Evolutionary conservation across 2,888 invertebrate species (phyloP), one percentile per base, ranked within the genome.

Genomic region (Drosophila sordidula): DNA sequence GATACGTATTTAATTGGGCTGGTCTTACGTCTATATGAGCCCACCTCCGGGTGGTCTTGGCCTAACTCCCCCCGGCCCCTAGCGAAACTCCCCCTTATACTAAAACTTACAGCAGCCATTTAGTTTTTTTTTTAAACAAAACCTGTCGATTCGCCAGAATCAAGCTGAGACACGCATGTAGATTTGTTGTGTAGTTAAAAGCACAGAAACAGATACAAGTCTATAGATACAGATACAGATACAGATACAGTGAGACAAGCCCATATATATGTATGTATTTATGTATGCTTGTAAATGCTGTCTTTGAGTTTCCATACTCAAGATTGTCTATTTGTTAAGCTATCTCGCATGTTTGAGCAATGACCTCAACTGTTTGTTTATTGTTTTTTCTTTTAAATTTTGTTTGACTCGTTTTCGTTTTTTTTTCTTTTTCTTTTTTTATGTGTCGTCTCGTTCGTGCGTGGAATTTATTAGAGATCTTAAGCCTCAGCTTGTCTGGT

Each of bases 361-460:
- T 79, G 83, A 86, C 83, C 86, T 79, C 80, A 69, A 51, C 64
- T 58, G 72, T 75, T 75, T 75, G 51, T 66, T 74, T 70, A 62
- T 70, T 70, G 54, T 75, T 66, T 73, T 70, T 46, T 39, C 39
- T 51, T 9, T 52, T 47, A 29, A 2, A 9, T 3, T 29, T 29
- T 29, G 42, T 42, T 39, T 38, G 26, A 34, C 51, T 56, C n/a
- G 22, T 50, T 47, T 26, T 18, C 14, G 16, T 47, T 54, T 34
- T 29, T 22, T 39, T 34, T 49, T 39, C 26, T 49, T 45, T 8
- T 44, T 25, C n/a, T 9, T 26, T 16, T 16, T 45, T 34, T 39
- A 47, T 70, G 38, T 75, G 38, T 44, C 50, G 47, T 52, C 39
- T 47, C 32, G 51, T 59, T 62, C 52, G 64, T 75, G 75, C 44